These are phyloP conservation scores for Synanthedon tipuliformis DNA, from an alignment of 2,888 invertebrate genomes.

Conservation along the genomic window DNA sequence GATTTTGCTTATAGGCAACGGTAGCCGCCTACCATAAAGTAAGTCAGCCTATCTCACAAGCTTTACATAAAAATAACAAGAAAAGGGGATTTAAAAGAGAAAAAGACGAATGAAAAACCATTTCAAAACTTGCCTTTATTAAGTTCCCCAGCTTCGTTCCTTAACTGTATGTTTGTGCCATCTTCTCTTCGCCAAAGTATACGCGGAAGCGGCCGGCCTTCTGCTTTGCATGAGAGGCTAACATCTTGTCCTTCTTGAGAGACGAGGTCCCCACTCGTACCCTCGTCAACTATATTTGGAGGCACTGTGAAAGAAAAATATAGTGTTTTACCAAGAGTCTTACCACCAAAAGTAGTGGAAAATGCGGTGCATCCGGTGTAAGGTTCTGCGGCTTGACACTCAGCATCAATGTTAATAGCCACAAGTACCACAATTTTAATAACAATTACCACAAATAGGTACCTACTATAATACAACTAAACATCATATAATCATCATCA, in stretches of 20 bases:
- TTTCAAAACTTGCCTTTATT: constrained; percentile 39
- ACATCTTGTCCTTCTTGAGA: constrained; percentile 81
- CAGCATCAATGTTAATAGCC: too few relatives aligned
- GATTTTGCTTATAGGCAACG: too few relatives aligned
- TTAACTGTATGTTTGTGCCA: constrained; percentile 65
- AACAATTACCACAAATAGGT: too few relatives aligned
- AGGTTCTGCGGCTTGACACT: too few relatives aligned
- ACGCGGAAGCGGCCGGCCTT: constrained; percentile 77
- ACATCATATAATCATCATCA: too few relatives aligned
- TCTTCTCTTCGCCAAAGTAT: constrained; percentile 75
- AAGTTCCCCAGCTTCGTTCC: constrained; percentile 53
- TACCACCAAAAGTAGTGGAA: too few relatives aligned
- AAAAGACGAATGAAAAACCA: background rate
- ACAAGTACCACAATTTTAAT: too few relatives aligned
- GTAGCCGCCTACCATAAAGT: too few relatives aligned
- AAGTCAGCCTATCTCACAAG: too few relatives aligned
- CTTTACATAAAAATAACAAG: background rate
- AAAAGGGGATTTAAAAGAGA: background rate
- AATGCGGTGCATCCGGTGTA: too few relatives aligned
- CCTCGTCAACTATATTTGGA: constrained; percentile 81
- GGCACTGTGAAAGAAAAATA: constrained; percentile 71
- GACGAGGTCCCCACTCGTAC: constrained; percentile 80
- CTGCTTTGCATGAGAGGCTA: constrained; percentile 78
- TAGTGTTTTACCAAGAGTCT: too few relatives aligned
- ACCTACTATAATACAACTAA: too few relatives aligned